Conservation (phyloP, 2,888 invertebrate species). For the Gymnoscelis rufifasciata region DNA sequence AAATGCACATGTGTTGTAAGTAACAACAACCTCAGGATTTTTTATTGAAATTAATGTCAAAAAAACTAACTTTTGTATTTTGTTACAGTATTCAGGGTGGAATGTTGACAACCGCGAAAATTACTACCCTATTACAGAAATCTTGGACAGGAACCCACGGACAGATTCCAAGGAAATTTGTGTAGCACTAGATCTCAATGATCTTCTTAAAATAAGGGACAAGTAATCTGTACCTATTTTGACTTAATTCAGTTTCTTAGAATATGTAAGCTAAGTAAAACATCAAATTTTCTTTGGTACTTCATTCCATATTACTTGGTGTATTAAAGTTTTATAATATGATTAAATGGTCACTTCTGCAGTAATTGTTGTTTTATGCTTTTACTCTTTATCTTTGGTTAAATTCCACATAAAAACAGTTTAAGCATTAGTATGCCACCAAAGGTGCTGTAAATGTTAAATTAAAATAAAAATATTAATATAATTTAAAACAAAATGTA, state of each 20-base stretch:
- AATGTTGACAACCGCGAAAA: conserved; percentile 79
- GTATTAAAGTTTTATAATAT: conserved; percentile 69
- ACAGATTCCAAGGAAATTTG: conserved; percentile 77
- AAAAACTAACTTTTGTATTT: conserved; percentile 11
- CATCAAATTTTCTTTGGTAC: conserved; percentile 61
- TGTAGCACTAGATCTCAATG: conserved; percentile 75
- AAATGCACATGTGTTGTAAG: conserved; percentile 82
- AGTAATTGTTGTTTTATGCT: conserved; percentile 30
- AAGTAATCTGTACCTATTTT: conserved; percentile 63
- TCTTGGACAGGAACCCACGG: conserved; percentile 72
- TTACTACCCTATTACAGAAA: conserved; percentile 79
- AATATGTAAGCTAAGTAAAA: conserved; percentile 60
- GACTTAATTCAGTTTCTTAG: conserved; percentile 59
- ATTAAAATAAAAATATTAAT: too few relatives aligned
- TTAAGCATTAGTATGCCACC: too few relatives aligned
- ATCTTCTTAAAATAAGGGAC: conserved; percentile 77
- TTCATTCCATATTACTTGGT: conserved; percentile 74
- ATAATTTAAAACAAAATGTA: too few relatives aligned
- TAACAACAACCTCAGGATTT: conserved; percentile 15
- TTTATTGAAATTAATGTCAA: neutral
- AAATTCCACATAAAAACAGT: too few relatives aligned
- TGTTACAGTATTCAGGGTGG: conserved; percentile 80
- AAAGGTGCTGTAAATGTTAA: too few relatives aligned
- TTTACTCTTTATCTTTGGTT: too few relatives aligned
- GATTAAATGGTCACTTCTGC: conserved; percentile 66